Percentiles rank a stretch among this genome's conserved stretches.
Conservation (phyloP, 2,797 vertebrate genomes). For the Columba guinea region DNA sequence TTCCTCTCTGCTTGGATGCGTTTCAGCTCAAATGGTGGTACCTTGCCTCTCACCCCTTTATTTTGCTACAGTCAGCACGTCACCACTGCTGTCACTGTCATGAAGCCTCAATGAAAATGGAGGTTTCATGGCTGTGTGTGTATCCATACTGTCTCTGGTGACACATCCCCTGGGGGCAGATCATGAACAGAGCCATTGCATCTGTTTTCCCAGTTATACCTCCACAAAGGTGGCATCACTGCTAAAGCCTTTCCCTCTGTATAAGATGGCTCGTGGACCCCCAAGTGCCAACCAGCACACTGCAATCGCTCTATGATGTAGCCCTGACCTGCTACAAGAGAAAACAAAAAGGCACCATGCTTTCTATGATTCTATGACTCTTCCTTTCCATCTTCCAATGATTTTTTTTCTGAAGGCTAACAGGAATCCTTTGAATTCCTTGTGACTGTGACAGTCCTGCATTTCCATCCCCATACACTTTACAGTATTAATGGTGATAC, state of each 20-base stretch:
- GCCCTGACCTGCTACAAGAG: neutral
- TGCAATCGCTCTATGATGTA: neutral
- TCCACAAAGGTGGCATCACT: neutral
- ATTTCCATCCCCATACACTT: neutral
- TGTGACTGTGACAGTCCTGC: neutral
- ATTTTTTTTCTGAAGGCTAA: neutral
- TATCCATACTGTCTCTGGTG: neutral
- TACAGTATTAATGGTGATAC: fast-evolving
- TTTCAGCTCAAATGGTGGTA: neutral
- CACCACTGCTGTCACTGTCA: neutral
- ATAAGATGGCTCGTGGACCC: neutral
- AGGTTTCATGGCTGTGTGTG: neutral
- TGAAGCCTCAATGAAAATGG: neutral
- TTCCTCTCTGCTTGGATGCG: neutral
- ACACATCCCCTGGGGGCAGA: neutral
- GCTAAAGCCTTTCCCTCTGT: neutral
- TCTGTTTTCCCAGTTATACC: neutral
- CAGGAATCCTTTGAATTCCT: neutral
- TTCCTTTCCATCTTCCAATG: neutral
- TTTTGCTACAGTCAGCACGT: neutral
- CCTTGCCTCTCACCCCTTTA: neutral
- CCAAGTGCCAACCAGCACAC: neutral
- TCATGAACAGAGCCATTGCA: neutral
- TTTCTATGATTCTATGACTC: neutral
- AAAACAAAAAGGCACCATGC: neutral